Conservation (phyloP, 2,888 invertebrate species). For the Tachina lurida region DNA sequence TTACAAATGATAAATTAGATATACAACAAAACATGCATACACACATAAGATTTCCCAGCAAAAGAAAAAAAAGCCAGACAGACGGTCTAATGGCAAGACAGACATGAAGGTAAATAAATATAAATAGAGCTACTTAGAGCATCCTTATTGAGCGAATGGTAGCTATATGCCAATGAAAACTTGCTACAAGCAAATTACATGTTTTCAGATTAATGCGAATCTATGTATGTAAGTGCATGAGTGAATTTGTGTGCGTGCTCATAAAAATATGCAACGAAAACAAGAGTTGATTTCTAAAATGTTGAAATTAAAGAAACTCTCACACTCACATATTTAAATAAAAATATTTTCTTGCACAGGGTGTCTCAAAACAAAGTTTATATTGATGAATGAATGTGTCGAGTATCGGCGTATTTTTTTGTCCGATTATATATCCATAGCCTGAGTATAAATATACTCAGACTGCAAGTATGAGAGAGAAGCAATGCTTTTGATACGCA, state of each 20-base stretch:
- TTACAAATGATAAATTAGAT: slow-evolving; percentile 63
- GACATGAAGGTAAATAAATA: slow-evolving; percentile 2
- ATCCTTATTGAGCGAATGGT: slow-evolving; percentile 37
- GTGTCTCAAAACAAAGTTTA: too few relatives aligned
- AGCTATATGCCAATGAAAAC: slow-evolving; percentile 13
- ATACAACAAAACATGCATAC: not conserved
- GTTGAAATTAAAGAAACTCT: not conserved
- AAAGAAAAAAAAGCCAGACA: not conserved
- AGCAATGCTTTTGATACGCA: too few relatives aligned
- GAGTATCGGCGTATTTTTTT: too few relatives aligned
- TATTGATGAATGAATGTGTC: too few relatives aligned
- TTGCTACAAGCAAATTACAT: not conserved
- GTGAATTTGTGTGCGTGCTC: slow-evolving; percentile 2
- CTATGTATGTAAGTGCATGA: not conserved
- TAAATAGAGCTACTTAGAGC: slow-evolving; percentile 60
- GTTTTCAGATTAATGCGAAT: not conserved
- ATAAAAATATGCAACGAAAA: slow-evolving; percentile 44
- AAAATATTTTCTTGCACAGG: not conserved
- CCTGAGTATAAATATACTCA: too few relatives aligned
- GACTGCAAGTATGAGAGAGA: too few relatives aligned
- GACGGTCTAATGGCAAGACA: slow-evolving; percentile 10
- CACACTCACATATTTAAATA: not conserved
- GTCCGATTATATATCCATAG: too few relatives aligned
- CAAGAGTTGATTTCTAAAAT: slow-evolving; percentile 17
- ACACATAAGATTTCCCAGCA: not conserved